A percentile compares a stretch with the other conserved stretches of the same genome.
Conservation (phyloP, 2,113 vertebrate species). For the Phrynosoma blainvillii region DNA sequence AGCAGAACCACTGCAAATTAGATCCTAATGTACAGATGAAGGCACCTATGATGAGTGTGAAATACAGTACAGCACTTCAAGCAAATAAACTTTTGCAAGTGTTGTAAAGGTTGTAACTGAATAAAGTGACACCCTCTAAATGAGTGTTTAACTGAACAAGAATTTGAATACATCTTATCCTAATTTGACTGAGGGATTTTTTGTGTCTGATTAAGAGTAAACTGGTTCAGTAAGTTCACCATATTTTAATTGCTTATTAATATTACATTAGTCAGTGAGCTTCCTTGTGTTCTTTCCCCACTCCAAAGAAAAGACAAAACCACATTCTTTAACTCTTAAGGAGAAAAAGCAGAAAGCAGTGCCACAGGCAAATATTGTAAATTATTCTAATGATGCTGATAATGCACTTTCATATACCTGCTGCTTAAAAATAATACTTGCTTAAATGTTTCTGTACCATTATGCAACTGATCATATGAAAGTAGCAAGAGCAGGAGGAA, state of each 20-base stretch:
- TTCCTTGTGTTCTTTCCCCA: background rate
- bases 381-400: constrained; percentile 29
- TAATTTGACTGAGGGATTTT: constrained; percentile 25
- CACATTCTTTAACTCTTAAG: background rate
- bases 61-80: constrained; percentile 65
- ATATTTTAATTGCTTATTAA: constrained; percentile 27
- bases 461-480: constrained; percentile 53
- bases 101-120: constrained; percentile 46
- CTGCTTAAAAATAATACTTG: constrained; percentile 11
- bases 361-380: constrained; percentile 26
- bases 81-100: constrained; percentile 73
- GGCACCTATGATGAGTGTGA: constrained; percentile 67
- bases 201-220: constrained; percentile 43
- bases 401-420: constrained; percentile 23
- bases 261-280: constrained; percentile 31
- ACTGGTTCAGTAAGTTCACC: constrained; percentile 26
- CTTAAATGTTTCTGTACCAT: constrained; percentile 39
- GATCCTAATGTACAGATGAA: constrained; percentile 72
- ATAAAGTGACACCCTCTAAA: constrained; percentile 30
- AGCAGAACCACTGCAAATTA: constrained; percentile 69
- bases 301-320: constrained; percentile 17
- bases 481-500: constrained; percentile 28
- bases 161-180: constrained; percentile 4
- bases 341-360: constrained; percentile 22
- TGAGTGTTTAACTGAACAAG: constrained; percentile 33